These are phyloP conservation scores for Gymnorhina tibicen DNA, from an alignment of 2,113 vertebrate species.

Conservation along the genomic window DNA sequence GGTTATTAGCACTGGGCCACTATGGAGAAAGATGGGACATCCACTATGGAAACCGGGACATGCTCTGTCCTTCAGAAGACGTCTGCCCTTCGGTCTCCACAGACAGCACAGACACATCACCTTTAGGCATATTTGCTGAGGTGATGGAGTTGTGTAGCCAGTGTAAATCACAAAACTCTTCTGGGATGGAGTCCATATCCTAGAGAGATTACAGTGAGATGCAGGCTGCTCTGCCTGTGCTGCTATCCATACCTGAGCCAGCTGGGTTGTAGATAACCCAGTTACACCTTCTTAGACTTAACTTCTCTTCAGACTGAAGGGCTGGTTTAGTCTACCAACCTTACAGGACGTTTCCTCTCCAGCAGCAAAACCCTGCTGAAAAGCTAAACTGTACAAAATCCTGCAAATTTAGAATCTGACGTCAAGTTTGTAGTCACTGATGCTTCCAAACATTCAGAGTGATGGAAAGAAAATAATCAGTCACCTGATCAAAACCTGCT, in stretches of 20 bases:
- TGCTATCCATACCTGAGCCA: not conserved
- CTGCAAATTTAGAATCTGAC: not conserved
- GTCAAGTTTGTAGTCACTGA: not conserved
- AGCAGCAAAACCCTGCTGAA: not conserved
- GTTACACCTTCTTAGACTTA: not conserved
- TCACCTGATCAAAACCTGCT: not conserved
- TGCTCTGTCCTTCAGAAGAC: not conserved
- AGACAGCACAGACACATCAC: rapidly evolving
- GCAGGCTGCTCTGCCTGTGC: not conserved
- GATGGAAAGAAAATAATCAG: not conserved
- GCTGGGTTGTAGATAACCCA: not conserved
- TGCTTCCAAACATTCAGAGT: rapidly evolving
- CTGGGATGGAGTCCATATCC: not conserved
- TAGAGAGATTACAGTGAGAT: not conserved
- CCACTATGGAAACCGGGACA: not conserved
- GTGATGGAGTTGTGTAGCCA: not conserved
- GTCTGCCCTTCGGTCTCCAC: not conserved
- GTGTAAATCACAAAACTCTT: not conserved
- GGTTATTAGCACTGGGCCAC: not conserved
- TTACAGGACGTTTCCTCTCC: not conserved
- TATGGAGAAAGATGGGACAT: not conserved
- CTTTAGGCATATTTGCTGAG: not conserved
- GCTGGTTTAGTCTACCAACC: not conserved
- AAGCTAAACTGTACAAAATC: not conserved
- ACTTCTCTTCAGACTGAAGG: not conserved